Evolutionary conservation across 2,113 vertebrate genomes (phyloP).

Genomic region (Spheniscus mendiculus): DNA sequence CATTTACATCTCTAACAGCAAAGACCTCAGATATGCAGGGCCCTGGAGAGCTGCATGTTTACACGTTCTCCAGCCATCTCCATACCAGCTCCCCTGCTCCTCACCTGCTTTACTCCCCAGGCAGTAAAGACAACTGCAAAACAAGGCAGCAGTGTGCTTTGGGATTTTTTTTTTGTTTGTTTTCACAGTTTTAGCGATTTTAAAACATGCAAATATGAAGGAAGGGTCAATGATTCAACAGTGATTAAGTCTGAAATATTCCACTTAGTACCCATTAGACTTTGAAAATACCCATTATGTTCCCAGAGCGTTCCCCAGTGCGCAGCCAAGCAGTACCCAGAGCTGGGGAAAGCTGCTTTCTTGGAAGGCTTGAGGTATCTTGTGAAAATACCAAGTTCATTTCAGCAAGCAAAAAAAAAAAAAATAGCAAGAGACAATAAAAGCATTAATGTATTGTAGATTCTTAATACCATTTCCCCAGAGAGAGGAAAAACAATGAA

Average conservation of each 20-base stretch:
- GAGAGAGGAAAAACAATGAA: neutral
- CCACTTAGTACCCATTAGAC: neutral
- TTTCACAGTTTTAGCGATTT: neutral
- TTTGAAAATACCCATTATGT: neutral
- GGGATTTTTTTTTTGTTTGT: neutral
- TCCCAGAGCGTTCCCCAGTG: neutral
- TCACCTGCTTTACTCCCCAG: neutral
- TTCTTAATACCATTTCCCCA: neutral
- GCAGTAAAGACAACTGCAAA: neutral
- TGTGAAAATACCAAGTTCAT: neutral
- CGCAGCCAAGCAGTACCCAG: neutral
- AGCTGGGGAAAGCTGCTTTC: neutral
- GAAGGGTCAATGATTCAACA: conserved; percentile 45
- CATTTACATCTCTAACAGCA: neutral
- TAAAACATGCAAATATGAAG: conserved; percentile 4
- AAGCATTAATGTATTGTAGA: neutral
- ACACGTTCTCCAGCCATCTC: neutral
- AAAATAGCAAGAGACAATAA: neutral
- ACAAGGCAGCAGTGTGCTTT: neutral
- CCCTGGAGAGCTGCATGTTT: accelerated
- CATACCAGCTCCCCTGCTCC: neutral
- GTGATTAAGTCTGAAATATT: conserved; percentile 22
- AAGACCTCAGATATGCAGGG: accelerated
- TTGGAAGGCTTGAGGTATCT: neutral
- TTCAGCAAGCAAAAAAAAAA: neutral